phyloP scores from a whole-genome alignment of 1,140 invertebrate genomes.

The Mycetomoellerius zeteki region DNA sequence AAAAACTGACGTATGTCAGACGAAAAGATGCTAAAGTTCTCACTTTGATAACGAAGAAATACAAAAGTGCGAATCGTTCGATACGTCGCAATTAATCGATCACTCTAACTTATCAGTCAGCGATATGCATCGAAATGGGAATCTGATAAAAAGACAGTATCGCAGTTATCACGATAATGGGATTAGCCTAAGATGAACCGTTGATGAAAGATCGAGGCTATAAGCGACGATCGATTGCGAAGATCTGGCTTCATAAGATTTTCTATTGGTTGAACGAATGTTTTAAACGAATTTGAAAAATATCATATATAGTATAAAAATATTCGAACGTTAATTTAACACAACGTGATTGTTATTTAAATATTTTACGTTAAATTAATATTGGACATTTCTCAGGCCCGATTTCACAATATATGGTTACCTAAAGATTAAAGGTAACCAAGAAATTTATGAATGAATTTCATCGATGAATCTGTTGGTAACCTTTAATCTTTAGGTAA shows the following conservation, averaged over 20 bases:
- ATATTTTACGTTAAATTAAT: too few species aligned
- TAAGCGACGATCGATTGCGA: not conserved
- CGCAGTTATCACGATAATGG: constrained; percentile 1
- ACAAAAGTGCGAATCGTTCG: constrained; percentile 1
- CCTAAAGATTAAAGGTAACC: too few species aligned
- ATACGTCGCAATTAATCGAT: constrained; percentile 45
- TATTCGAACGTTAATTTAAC: too few species aligned
- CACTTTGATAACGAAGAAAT: constrained; percentile 25
- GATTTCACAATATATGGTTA: too few species aligned
- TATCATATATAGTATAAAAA: not conserved
- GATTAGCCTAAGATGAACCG: not conserved
- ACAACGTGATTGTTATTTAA: too few species aligned
- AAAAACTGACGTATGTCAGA: not conserved
- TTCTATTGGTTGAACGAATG: constrained; percentile 4
- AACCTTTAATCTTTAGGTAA: too few species aligned
- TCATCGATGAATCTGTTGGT: too few species aligned
- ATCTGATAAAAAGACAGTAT: constrained; percentile 26
- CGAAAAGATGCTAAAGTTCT: not conserved
- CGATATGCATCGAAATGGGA: not conserved
- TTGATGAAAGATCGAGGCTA: not conserved
- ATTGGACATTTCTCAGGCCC: too few species aligned
- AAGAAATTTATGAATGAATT: too few species aligned
- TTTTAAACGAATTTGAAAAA: not conserved
- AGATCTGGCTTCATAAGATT: not conserved
- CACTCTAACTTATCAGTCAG: constrained; percentile 21